These are phyloP conservation scores for Rotaria macrura DNA, from an alignment of 2,888 invertebrate species.

Conservation along the genomic window DNA sequence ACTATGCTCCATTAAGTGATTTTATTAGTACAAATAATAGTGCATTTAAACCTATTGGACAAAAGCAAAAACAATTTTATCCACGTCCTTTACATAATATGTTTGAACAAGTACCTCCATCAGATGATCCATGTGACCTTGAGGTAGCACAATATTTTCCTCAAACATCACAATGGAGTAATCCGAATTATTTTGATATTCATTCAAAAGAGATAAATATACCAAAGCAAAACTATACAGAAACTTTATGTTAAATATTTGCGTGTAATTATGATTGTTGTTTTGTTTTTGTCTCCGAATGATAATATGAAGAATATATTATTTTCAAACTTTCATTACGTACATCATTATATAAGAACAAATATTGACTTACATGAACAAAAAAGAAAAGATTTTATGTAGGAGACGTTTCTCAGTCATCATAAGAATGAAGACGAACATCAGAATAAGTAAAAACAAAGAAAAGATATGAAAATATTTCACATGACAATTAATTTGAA, in stretches of 20 bases:
- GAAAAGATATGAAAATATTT: too few relatives aligned
- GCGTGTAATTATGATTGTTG: background rate
- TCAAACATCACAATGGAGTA: background rate
- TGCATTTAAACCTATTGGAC: slow-evolving; percentile 9
- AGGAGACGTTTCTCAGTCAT: too few relatives aligned
- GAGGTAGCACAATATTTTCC: slow-evolving; percentile 12
- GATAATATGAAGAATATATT: background rate
- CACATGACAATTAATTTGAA: too few relatives aligned
- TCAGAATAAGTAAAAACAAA: too few relatives aligned
- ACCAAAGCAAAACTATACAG: background rate
- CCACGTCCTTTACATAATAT: background rate
- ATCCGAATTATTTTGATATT: slow-evolving; percentile 21
- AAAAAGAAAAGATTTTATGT: too few relatives aligned
- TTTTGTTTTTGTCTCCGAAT: background rate
- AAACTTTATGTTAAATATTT: slow-evolving; percentile 17
- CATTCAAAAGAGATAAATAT: background rate
- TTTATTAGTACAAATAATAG: background rate
- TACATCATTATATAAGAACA: background rate
- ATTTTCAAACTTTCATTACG: background rate
- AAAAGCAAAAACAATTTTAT: background rate
- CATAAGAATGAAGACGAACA: too few relatives aligned
- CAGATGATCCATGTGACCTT: slow-evolving; percentile 5
- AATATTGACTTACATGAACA: background rate
- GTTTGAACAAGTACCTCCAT: background rate
- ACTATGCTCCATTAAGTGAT: slow-evolving; percentile 11